phyloP scores from a whole-genome alignment of 2,888 invertebrate genomes.

The Platycnemis pennipes region DNA sequence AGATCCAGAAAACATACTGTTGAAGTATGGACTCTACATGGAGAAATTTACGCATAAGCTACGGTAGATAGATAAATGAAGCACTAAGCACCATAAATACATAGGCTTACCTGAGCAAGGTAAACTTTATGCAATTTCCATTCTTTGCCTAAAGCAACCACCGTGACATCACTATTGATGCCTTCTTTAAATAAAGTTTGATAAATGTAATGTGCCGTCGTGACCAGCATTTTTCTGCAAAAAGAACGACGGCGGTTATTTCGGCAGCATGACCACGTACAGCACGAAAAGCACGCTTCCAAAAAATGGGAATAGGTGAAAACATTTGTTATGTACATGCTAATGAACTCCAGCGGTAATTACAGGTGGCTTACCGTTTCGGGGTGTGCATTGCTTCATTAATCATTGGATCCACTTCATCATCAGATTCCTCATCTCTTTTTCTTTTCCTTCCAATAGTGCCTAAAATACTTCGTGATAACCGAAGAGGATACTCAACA shows the following conservation, averaged over 20 bases:
- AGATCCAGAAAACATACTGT: conserved; percentile 89
- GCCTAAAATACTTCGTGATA: conserved; percentile 68
- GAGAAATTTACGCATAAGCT: conserved; percentile 54
- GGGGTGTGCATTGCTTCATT: conserved; percentile 83
- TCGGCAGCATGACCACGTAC: not conserved
- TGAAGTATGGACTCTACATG: conserved; percentile 87
- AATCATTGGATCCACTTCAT: conserved; percentile 80
- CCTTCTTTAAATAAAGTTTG: conserved; percentile 88
- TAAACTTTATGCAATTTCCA: conserved; percentile 91
- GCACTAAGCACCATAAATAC: not conserved
- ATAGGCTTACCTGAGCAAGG: conserved; percentile 82
- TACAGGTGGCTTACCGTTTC: conserved; percentile 81
- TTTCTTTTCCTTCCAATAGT: conserved; percentile 71
- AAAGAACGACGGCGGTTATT: not conserved
- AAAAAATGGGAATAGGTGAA: not conserved
- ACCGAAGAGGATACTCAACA: conserved; percentile 11
- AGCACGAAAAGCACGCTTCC: conserved; percentile 46
- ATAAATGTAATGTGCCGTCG: conserved; percentile 90
- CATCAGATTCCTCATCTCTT: conserved; percentile 79
- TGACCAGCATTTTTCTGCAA: conserved; percentile 84
- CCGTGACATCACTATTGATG: conserved; percentile 87
- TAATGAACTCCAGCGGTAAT: conserved; percentile 31
- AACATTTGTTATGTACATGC: not conserved
- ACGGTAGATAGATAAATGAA: conserved; percentile 42
- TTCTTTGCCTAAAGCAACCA: conserved; percentile 85